Base-by-base conservation (phyloP, 2,113 vertebrate species). In the Falco punctatus region DNA sequence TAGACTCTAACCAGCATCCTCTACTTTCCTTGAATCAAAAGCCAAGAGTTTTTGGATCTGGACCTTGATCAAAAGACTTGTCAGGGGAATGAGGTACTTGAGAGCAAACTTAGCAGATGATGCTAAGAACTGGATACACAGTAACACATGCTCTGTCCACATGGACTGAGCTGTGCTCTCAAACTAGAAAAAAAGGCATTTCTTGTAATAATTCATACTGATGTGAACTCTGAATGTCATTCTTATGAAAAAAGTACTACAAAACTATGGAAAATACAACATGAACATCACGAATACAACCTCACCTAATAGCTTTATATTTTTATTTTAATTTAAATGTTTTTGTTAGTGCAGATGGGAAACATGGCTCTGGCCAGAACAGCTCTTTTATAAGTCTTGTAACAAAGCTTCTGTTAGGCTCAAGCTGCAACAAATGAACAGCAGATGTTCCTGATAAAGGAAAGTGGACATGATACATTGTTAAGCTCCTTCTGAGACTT, bases 371-470 rank as follows among this genome's bases (percentile, higher is more conserved):
- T 79, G 40, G 27, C 3, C 52, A 57, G 22, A 10, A 9, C 10
- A 79, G 21, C 33, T 65, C 58, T 81, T 93, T 49, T 48, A 3
- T 21, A 72, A 81, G 44, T 57, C 40, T 79, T 49, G 10, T 66
- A 84, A 65, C 61, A 92, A 93, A 92, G 49, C 32, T 82, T 83
- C n/a, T 65, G 49, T 69, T 30, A 65, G 65, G 65, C 33, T 81
- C 46, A 86, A 87, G 48, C 44, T 85, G 19, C 57, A 93, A 72
- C 52, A 94, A 95, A 95, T 27, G 73, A 92, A 85, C 40, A 87
- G 70, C 95, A 96, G 86, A 95, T 95, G 94, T 87, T 91, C 81
- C 82, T 94, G 91, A 92, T 94, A 92, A 92, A 75, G 40, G 24
- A 65, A 95, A 96, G 88, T 67, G 77, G 92, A 92, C 77, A 92